Base-by-base conservation (phyloP, 2,113 vertebrate genomes). In the Nothocercus julius region DNA sequence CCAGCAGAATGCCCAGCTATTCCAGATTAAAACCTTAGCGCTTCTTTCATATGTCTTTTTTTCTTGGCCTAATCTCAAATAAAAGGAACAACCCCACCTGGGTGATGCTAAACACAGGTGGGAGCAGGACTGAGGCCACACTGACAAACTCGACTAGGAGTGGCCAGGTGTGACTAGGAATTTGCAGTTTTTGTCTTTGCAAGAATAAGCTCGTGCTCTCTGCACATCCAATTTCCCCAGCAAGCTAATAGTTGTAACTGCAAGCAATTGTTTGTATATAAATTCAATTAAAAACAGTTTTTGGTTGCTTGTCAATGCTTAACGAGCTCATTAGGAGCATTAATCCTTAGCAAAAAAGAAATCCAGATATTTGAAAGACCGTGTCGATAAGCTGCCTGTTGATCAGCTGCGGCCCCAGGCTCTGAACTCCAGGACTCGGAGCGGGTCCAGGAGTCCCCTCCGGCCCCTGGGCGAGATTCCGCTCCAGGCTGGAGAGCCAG, bases 271-370 rank as follows among this genome's bases (percentile, higher is more conserved):
- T 92, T 97, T 89, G 56, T n/a, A 44, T 78, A 80, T 90, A 96
- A 97, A 96, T 87, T 82, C 97, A 96, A 97, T 96, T 97, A 85
- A 94, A 95, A 83, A 8, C 56, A 15, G 70, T 78, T 95, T 95
- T 90, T n/a, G 28, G 56, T 73, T 84, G 92, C 92, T 93, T 68
- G 59, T 69, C 84, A 64, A 25, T 94, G 89, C 96, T 97, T 95
- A 96, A 89, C 87, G 69, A 83, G 78, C 79, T 97, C 94, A 92
- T 89, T 64, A 93, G 49, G 56, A 85, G 69, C 47, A 53, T 92
- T 96, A 95, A 42, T 95, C 90, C 91, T 85, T 70, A 85, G 69
- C 92, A 13, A 13, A 62, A 73, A n/a, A 34, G 49, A 42, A 0
- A 38, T 0, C 4, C 38, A 89, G 73, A 17, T 73, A 19, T 12